Conservation (phyloP, 2,113 vertebrate genomes). For the Rhipidura dahli region DNA sequence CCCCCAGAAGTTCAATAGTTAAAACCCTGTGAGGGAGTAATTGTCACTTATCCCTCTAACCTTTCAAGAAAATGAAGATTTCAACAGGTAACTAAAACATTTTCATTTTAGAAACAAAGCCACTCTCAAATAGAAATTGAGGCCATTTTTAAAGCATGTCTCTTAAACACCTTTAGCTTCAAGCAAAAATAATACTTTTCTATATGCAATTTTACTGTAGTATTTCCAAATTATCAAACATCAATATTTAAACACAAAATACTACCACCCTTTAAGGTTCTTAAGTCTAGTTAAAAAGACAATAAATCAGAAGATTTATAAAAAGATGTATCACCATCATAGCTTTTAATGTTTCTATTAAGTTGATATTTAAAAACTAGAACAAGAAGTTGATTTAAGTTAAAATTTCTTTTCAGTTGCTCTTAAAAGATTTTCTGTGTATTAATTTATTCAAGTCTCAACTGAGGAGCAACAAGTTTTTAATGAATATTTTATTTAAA, state of each 20-base stretch:
- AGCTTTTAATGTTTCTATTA: background rate
- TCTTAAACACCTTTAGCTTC: background rate
- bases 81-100: background rate
- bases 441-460: background rate
- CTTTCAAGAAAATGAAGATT: background rate
- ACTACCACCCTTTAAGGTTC: background rate
- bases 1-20: accelerated
- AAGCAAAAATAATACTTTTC: background rate
- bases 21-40: background rate
- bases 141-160: background rate
- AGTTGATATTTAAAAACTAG: background rate
- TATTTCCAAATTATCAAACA: background rate
- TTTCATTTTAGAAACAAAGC: background rate
- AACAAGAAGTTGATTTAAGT: background rate
- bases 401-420: background rate
- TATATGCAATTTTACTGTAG: background rate
- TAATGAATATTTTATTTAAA: background rate
- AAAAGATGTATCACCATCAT: accelerated
- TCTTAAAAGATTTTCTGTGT: background rate
- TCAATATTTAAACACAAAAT: background rate
- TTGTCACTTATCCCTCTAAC: background rate
- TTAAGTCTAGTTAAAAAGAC: background rate
- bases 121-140: background rate
- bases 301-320: background rate
- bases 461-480: background rate